Evolutionary conservation across 2,797 vertebrate genomes (phyloP).

Genomic region (Gobionotothen gibberifrons): DNA sequence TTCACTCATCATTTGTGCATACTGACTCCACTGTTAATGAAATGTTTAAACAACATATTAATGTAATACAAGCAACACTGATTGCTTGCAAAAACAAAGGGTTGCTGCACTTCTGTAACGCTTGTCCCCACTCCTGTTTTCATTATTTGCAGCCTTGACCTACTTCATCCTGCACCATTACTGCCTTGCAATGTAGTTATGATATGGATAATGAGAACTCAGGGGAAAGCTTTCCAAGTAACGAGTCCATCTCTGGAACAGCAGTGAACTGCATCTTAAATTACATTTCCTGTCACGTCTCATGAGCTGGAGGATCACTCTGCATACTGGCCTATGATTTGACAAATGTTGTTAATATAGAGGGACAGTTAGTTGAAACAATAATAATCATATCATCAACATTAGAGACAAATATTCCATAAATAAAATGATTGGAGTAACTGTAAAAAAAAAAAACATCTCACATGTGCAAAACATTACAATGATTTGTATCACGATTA

Average conservation of each 20-base stretch:
- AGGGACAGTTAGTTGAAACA: not conserved
- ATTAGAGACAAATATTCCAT: not conserved
- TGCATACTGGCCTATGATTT: slow-evolving; percentile 17
- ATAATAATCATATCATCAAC: not conserved
- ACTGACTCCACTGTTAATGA: not conserved
- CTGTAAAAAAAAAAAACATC: not conserved
- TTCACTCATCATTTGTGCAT: not conserved
- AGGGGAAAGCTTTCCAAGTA: slow-evolving; percentile 26
- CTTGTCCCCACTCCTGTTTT: slow-evolving; percentile 10
- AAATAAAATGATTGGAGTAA: not conserved
- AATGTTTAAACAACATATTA: too few relatives aligned
- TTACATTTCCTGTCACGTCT: slow-evolving; percentile 4
- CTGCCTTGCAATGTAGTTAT: slow-evolving; percentile 9
- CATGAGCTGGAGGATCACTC: not conserved
- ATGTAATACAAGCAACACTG: not conserved
- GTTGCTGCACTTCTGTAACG: not conserved
- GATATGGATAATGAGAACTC: slow-evolving; percentile 53
- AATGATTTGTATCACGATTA: not conserved
- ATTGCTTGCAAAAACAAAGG: not conserved
- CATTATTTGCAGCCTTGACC: slow-evolving; percentile 35
- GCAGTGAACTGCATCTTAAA: slow-evolving; percentile 17
- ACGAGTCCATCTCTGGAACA: slow-evolving; percentile 14
- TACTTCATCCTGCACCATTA: slow-evolving; percentile 27
- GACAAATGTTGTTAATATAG: slow-evolving; percentile 2
- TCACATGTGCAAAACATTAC: not conserved